phyloP scores from a whole-genome alignment of 2,113 vertebrate species.

The Aptenodytes forsteri region DNA sequence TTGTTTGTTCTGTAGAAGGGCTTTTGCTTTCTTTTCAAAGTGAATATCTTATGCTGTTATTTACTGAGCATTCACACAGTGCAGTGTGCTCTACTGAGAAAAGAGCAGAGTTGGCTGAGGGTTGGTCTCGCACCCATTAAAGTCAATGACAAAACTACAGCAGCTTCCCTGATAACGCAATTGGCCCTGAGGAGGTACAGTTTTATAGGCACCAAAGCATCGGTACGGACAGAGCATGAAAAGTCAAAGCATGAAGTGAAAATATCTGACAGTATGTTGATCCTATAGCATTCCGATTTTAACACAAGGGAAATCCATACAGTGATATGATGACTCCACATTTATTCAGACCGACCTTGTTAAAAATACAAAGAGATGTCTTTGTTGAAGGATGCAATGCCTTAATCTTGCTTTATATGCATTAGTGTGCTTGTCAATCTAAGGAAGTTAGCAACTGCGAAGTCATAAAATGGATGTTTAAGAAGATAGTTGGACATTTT shows the following conservation, averaged over 20 bases:
- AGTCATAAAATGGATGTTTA: not conserved
- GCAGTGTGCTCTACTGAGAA: not conserved
- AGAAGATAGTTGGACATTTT: not conserved
- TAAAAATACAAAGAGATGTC: not conserved
- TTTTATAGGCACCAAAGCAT: not conserved
- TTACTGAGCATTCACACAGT: not conserved
- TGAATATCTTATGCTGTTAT: not conserved
- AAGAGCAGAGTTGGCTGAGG: not conserved
- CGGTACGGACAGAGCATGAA: not conserved
- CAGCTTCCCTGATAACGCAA: not conserved
- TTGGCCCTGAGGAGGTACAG: not conserved
- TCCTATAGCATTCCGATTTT: not conserved
- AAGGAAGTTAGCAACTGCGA: not conserved
- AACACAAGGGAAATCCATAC: not conserved
- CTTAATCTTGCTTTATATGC: not conserved
- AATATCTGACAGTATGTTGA: not conserved
- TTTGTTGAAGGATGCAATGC: not conserved
- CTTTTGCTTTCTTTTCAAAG: conserved; percentile 13
- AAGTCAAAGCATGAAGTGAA: conserved; percentile 2
- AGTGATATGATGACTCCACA: not conserved
- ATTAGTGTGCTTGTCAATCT: not conserved
- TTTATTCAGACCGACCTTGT: not conserved
- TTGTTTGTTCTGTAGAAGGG: not conserved
- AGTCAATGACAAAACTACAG: not conserved
- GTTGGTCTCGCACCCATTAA: not conserved